A percentile compares a stretch with the other conserved stretches of the same genome.
Evolutionary conservation across 2,888 invertebrate species (phyloP).

Genomic region (Thymelicus sylvestris): DNA sequence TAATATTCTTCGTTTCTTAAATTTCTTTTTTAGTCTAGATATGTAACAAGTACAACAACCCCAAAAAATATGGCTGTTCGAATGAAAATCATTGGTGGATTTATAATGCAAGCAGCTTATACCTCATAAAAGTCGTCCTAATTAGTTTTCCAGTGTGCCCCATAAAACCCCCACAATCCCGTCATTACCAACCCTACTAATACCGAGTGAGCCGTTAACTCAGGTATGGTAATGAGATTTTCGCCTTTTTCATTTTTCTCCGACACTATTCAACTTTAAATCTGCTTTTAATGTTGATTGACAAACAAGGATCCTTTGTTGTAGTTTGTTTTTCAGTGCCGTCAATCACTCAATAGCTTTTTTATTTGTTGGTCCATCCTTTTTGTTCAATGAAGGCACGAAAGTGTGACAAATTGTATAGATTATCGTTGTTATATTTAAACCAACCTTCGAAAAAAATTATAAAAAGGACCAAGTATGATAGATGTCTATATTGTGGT

Average conservation of each 20-base stretch:
- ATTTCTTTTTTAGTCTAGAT: too few relatives aligned
- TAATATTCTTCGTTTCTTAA: too few relatives aligned
- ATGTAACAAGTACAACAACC: too few relatives aligned
- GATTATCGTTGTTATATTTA: constrained; percentile 14
- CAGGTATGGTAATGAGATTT: constrained; percentile 63
- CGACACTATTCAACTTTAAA: constrained; percentile 38
- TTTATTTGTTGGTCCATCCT: constrained; percentile 11
- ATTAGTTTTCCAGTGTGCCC: constrained; percentile 30
- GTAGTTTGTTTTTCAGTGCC: constrained; percentile 31
- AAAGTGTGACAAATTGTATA: constrained; percentile 29
- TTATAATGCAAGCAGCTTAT: not conserved
- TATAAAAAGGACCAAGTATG: too few relatives aligned
- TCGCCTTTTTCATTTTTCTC: constrained; percentile 46
- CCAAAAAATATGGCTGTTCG: too few relatives aligned
- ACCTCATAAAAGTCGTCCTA: constrained; percentile 3
- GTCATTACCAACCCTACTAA: constrained; percentile 65
- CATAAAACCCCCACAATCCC: constrained; percentile 64
- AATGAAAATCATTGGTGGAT: not conserved
- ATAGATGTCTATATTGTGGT: too few relatives aligned
- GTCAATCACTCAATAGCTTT: constrained; percentile 30
- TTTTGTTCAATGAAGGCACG: constrained; percentile 24
- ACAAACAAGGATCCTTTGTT: constrained; percentile 31
- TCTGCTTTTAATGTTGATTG: constrained; percentile 35
- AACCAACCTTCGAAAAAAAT: not conserved
- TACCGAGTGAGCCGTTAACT: constrained; percentile 67